These are phyloP conservation scores for Torymus aiolomorphi DNA, from an alignment of 2,888 invertebrate genomes.

Conservation along the genomic window DNA sequence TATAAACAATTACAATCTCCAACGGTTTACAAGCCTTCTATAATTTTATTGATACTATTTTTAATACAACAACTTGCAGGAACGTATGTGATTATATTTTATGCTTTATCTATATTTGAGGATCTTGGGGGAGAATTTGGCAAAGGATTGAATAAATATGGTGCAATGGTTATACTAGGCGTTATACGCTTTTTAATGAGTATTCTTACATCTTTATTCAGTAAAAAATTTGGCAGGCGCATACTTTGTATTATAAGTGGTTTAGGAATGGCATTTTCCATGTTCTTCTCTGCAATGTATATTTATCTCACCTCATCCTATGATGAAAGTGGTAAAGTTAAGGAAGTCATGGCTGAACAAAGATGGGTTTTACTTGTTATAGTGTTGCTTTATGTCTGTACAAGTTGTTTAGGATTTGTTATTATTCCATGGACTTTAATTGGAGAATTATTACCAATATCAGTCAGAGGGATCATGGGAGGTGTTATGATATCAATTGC, in stretches of 20 bases:
- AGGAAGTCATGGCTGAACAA: conserved; percentile 63
- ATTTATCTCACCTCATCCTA: conserved; percentile 65
- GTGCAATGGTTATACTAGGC: conserved; percentile 77
- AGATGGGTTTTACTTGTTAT: conserved; percentile 76
- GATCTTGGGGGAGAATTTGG: conserved; percentile 76
- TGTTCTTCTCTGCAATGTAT: conserved; percentile 72
- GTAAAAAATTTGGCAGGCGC: conserved; percentile 77
- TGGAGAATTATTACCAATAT: conserved; percentile 77
- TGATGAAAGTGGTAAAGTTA: conserved; percentile 63
- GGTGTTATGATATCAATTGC: conserved; percentile 77
- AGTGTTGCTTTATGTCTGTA: conserved; percentile 77
- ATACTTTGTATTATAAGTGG: conserved; percentile 77
- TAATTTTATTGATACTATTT: conserved; percentile 76
- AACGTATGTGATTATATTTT: conserved; percentile 79
- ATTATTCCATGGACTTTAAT: conserved; percentile 80
- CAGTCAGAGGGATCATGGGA: conserved; percentile 77
- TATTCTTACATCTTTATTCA: conserved; percentile 76
- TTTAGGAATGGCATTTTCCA: conserved; percentile 77
- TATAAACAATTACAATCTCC: conserved; percentile 64
- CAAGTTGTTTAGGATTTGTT: conserved; percentile 77
- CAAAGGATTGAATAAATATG: conserved; percentile 75
- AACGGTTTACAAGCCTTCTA: conserved; percentile 77
- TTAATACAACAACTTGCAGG: conserved; percentile 79
- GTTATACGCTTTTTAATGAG: conserved; percentile 78
- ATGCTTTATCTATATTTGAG: conserved; percentile 78